Percentiles rank a stretch among this genome's conserved stretches.
Evolutionary conservation across 2,797 vertebrate genomes (phyloP).

Genomic region (Lepus townsendii): DNA sequence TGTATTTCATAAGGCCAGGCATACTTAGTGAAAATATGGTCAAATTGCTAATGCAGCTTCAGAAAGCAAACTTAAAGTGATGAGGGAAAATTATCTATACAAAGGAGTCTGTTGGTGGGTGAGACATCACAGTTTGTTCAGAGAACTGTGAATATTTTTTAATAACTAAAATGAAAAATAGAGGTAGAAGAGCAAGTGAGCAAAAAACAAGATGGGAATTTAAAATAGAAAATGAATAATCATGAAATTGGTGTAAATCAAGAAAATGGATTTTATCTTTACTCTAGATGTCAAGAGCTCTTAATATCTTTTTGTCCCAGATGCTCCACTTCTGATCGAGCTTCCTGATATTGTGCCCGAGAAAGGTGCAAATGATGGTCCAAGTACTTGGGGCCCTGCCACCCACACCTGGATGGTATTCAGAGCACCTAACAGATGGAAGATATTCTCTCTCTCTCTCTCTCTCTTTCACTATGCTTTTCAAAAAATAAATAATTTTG

Average conservation of each 20-base stretch:
- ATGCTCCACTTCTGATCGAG: no score
- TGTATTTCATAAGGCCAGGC: not conserved
- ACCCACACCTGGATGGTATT: no score
- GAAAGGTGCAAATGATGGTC: no score
- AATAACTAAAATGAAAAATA: not conserved
- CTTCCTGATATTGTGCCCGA: no score
- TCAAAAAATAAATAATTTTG: no score
- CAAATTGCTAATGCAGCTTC: not conserved
- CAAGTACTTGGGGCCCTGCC: no score
- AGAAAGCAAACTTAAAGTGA: not conserved
- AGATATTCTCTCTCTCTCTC: no score
- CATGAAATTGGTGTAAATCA: not conserved
- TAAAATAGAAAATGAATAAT: not conserved
- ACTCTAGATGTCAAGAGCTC: not conserved
- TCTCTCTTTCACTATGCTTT: no score
- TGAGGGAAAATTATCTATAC: not conserved
- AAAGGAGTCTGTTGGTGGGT: no score
- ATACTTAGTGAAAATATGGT: conserved; percentile 28
- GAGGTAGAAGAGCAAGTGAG: not conserved
- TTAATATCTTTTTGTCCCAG: not conserved
- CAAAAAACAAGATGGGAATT: not conserved
- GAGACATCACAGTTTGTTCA: not conserved
- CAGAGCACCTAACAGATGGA: no score
- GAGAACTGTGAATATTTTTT: not conserved
- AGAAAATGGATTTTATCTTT: not conserved